Evolutionary conservation across 2,888 invertebrate species (phyloP).

Genomic region (Napeogenes inachia): DNA sequence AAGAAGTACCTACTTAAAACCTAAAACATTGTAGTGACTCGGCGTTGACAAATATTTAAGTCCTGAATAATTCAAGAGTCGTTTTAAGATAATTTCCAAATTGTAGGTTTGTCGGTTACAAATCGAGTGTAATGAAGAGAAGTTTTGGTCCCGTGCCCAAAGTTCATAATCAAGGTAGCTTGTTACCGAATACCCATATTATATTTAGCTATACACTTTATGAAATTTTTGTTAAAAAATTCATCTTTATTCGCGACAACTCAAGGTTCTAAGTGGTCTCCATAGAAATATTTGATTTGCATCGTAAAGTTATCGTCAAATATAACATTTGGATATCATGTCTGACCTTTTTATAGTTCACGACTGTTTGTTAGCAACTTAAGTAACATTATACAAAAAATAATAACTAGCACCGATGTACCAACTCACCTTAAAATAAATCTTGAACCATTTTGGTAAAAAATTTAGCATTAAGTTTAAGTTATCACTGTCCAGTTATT

Average conservation of each 20-base stretch:
- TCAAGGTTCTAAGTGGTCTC: neutral
- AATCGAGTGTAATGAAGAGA: slow-evolving; percentile 54
- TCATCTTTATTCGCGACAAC: slow-evolving; percentile 4
- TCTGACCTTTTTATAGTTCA: neutral
- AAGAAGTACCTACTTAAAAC: too few species aligned
- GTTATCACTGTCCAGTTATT: too few species aligned
- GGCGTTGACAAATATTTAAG: neutral
- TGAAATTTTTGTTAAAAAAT: slow-evolving; percentile 3
- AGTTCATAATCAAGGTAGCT: slow-evolving; percentile 29
- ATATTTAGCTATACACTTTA: neutral
- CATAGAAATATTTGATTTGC: neutral
- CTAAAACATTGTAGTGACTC: too few species aligned
- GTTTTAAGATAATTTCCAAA: slow-evolving; percentile 66
- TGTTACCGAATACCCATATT: slow-evolving; percentile 10
- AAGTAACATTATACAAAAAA: too few species aligned
- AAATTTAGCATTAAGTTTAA: too few species aligned
- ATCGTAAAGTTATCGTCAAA: neutral
- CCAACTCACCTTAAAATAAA: too few species aligned
- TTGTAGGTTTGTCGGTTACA: slow-evolving; percentile 58
- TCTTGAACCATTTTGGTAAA: too few species aligned
- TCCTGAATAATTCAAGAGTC: slow-evolving; percentile 61
- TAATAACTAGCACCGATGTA: too few species aligned
- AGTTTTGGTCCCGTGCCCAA: slow-evolving; percentile 41
- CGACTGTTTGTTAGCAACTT: too few species aligned
- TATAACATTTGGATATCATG: neutral